Conservation (phyloP, 2,113 vertebrate genomes). For the Campylomormyrus numenius region DNA sequence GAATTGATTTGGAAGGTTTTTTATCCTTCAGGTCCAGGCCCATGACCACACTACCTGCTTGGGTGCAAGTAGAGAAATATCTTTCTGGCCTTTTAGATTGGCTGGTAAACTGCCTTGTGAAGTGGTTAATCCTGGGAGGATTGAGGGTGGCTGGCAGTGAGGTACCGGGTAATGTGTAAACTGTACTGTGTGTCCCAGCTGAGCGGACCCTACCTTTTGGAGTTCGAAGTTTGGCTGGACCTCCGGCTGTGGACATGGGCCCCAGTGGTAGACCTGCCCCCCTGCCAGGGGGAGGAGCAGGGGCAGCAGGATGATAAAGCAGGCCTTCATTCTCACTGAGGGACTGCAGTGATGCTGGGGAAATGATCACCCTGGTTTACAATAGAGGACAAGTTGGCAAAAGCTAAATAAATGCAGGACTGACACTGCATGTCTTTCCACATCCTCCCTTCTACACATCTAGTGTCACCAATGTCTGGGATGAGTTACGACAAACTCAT, state of each 20-base stretch:
- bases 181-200: not conserved
- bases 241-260: constrained; percentile 65
- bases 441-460: not conserved
- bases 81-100: not conserved
- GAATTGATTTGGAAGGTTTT: not conserved
- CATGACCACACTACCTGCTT: not conserved
- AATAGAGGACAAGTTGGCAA: not conserved
- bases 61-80: not conserved
- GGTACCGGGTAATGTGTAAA: not conserved
- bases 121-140: not conserved
- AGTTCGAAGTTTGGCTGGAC: constrained; percentile 73
- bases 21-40: not conserved
- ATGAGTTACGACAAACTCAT: not conserved
- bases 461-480: not conserved
- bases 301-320: constrained; percentile 38
- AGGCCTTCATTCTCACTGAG: constrained; percentile 24
- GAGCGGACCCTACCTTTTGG: constrained; percentile 53
- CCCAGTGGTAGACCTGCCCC: constrained; percentile 70
- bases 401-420: not conserved
- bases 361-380: not conserved
- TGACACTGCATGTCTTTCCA: not conserved
- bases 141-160: not conserved
- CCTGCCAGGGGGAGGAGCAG: constrained; percentile 42
- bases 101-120: not conserved
- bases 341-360: not conserved